phyloP scores from a whole-genome alignment of 2,797 vertebrate genomes.

The Phrynocephalus forsythii region DNA sequence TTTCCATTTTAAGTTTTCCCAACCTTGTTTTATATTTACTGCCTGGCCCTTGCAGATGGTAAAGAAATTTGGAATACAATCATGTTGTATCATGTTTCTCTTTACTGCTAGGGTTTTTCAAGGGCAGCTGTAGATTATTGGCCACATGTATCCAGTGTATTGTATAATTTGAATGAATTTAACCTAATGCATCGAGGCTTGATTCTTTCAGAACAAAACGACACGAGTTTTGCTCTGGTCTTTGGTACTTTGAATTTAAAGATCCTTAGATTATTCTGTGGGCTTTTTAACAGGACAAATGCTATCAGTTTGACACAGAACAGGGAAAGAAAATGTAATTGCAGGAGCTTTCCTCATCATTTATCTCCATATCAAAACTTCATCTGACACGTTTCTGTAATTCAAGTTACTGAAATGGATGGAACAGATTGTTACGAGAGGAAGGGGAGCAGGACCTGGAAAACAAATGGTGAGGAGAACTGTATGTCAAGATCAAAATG shows the following conservation, averaged over 20 bases:
- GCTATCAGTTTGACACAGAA: neutral
- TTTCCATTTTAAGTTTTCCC: neutral
- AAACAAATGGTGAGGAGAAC: neutral
- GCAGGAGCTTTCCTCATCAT: neutral
- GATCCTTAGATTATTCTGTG: neutral
- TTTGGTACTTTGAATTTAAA: neutral
- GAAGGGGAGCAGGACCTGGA: neutral
- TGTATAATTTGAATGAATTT: neutral
- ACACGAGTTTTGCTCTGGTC: neutral
- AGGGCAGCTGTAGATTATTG: neutral
- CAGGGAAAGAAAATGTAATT: neutral
- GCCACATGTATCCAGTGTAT: neutral
- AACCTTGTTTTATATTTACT: neutral
- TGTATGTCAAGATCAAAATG: neutral
- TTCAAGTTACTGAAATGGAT: neutral
- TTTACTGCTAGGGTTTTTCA: neutral
- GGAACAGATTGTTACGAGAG: neutral
- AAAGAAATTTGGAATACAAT: neutral
- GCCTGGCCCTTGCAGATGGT: neutral
- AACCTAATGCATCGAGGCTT: neutral
- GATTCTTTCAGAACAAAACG: neutral
- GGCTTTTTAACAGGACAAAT: neutral
- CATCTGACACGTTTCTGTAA: slow-evolving; percentile 1
- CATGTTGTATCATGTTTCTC: neutral
- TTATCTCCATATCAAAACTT: neutral